Conservation (phyloP, 2,888 invertebrate species). For the Cheilosia variabilis region DNA sequence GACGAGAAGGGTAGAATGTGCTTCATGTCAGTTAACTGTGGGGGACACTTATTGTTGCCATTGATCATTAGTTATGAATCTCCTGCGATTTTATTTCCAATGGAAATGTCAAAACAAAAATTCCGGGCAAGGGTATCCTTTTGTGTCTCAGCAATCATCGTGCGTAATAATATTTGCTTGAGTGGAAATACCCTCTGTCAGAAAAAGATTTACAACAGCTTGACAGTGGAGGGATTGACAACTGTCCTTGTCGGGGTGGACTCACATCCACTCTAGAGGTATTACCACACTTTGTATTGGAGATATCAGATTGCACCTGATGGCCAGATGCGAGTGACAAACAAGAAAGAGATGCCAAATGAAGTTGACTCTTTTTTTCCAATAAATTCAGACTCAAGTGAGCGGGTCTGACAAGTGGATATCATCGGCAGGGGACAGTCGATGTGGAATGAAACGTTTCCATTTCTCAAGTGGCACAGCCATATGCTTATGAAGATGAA, state of each 20-base stretch:
- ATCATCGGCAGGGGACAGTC: slow-evolving; percentile 19
- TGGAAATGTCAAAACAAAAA: slow-evolving; percentile 47
- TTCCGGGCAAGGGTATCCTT: slow-evolving; percentile 9
- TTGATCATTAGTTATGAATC: slow-evolving; percentile 59
- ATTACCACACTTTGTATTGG: slow-evolving; percentile 1
- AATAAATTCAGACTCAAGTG: slow-evolving; percentile 48
- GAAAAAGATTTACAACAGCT: slow-evolving; percentile 41
- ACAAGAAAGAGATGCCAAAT: slow-evolving; percentile 6
- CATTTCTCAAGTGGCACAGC: slow-evolving; percentile 30
- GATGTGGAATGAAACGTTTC: slow-evolving; percentile 41
- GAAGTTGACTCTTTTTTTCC: slow-evolving; percentile 33
- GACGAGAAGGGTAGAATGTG: slow-evolving; percentile 31
- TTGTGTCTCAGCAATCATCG: background rate
- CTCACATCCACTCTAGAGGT: slow-evolving; percentile 10
- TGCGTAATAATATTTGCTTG: slow-evolving; percentile 18
- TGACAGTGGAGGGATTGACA: slow-evolving; percentile 48
- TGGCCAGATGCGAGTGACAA: slow-evolving; percentile 60
- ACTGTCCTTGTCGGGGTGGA: slow-evolving; percentile 15
- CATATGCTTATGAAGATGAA: slow-evolving; percentile 53
- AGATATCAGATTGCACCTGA: slow-evolving; percentile 55
- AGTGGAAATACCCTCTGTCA: slow-evolving; percentile 29
- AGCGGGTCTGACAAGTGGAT: slow-evolving; percentile 55
- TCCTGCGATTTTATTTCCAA: slow-evolving; percentile 26
- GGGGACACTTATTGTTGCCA: slow-evolving; percentile 51
- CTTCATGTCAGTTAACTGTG: slow-evolving; percentile 43